phyloP scores from a whole-genome alignment of 2,888 invertebrate genomes.

The Agonopterix heracliana region DNA sequence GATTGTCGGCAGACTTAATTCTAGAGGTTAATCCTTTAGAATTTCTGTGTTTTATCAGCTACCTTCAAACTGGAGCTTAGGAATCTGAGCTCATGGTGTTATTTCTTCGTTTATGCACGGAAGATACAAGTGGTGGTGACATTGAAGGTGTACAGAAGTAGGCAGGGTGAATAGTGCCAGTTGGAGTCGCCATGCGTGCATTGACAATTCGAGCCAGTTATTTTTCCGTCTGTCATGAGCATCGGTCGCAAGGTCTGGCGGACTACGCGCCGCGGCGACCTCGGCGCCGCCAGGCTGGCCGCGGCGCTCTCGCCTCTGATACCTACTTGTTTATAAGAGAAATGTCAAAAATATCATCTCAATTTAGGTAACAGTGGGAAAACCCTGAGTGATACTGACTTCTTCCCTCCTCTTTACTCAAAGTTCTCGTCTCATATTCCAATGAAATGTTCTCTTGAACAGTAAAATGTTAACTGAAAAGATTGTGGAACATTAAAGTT shows the following conservation, averaged over 20 bases:
- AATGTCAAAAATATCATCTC: background rate
- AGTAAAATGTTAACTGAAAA: no score
- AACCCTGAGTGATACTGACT: background rate
- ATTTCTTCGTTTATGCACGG: no score
- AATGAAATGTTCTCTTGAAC: no score
- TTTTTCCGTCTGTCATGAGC: background rate
- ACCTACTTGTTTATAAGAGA: background rate
- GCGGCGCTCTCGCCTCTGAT: background rate
- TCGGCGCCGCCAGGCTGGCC: background rate
- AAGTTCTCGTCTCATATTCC: no score
- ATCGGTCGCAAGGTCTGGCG: background rate
- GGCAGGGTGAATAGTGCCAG: background rate
- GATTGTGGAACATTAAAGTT: no score
- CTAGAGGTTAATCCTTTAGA: slow-evolving; percentile 56
- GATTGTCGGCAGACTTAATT: slow-evolving; percentile 56
- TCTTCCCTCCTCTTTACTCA: background rate
- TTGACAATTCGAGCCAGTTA: slow-evolving; percentile 34
- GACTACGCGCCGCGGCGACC: background rate
- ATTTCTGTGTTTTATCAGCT: slow-evolving; percentile 23
- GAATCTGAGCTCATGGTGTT: no score
- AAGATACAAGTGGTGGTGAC: background rate
- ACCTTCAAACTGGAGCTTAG: background rate
- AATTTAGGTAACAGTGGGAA: background rate
- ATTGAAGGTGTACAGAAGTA: slow-evolving; percentile 3
- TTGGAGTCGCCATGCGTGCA: slow-evolving; percentile 63